These are phyloP conservation scores for Megaleporinus macrocephalus DNA, from an alignment of 2,113 vertebrate genomes.

Conservation along the genomic window DNA sequence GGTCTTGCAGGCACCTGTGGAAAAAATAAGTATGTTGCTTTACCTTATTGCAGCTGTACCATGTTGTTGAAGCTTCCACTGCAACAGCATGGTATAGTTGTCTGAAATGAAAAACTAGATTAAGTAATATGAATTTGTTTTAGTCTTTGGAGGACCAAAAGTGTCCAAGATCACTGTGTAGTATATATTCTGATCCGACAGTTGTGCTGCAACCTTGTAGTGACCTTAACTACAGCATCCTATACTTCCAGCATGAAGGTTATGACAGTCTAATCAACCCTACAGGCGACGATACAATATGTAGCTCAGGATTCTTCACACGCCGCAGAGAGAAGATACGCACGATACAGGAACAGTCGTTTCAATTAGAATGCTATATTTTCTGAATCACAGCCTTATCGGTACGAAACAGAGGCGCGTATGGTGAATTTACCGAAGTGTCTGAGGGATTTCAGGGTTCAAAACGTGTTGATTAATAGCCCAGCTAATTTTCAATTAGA, in stretches of 20 bases:
- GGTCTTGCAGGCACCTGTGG: no score
- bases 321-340: not conserved
- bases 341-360: not conserved
- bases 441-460: slow-evolving; percentile 12
- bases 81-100: no score
- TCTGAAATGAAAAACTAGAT: no score
- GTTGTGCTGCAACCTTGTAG: no score
- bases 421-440: not conserved
- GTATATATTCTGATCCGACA: no score
- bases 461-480: slow-evolving; percentile 50
- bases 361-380: slow-evolving; percentile 32
- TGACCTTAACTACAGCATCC: slow-evolving; percentile 65
- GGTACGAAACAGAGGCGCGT: not conserved
- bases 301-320: no score
- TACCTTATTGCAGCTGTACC: no score
- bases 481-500: slow-evolving; percentile 44
- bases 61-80: no score
- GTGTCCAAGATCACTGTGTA: no score
- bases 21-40: no score
- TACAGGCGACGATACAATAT: not conserved
- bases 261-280: slow-evolving; percentile 39
- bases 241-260: slow-evolving; percentile 66
- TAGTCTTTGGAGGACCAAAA: no score
- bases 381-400: slow-evolving; percentile 13
- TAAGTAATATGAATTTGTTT: no score